A percentile compares a stretch with the other conserved stretches of the same genome.
Conservation (phyloP, 1,140 invertebrate species). For the Eriocheir sinensis region DNA sequence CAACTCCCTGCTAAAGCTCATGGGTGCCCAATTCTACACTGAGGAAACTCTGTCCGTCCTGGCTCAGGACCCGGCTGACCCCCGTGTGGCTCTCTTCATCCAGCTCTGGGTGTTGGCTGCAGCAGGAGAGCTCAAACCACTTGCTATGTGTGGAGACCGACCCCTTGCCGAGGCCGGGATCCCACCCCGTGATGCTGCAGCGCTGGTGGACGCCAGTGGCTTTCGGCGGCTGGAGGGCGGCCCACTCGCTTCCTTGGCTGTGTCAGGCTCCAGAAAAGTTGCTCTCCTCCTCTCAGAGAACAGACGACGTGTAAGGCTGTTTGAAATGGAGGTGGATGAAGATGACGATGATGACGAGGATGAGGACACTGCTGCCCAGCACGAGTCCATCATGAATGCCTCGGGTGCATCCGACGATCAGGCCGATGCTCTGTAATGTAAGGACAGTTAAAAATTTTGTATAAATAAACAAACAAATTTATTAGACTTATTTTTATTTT, state of each 20-base stretch:
- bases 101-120: conserved; percentile 67
- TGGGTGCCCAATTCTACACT: conserved; percentile 70
- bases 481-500: background rate
- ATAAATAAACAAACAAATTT: background rate
- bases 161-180: conserved; percentile 71
- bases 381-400: conserved; percentile 72
- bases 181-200: conserved; percentile 79
- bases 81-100: conserved; percentile 70
- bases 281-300: conserved; percentile 92
- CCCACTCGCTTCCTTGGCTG: conserved; percentile 85
- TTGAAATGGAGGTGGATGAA: conserved; percentile 94
- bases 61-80: conserved; percentile 65
- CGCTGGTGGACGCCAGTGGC: conserved; percentile 79
- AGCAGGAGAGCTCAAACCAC: conserved; percentile 56
- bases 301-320: conserved; percentile 90
- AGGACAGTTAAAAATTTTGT: background rate
- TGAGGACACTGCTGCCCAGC: conserved; percentile 81
- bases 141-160: conserved; percentile 57
- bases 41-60: conserved; percentile 67
- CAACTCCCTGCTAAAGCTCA: conserved; percentile 55
- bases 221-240: conserved; percentile 81
- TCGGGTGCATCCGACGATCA: conserved; percentile 73
- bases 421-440: conserved; percentile 47
- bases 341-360: conserved; percentile 91
- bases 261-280: conserved; percentile 94